Evolutionary conservation across 2,113 vertebrate genomes (phyloP).

Genomic region (Sinocyclocheilus grahami): DNA sequence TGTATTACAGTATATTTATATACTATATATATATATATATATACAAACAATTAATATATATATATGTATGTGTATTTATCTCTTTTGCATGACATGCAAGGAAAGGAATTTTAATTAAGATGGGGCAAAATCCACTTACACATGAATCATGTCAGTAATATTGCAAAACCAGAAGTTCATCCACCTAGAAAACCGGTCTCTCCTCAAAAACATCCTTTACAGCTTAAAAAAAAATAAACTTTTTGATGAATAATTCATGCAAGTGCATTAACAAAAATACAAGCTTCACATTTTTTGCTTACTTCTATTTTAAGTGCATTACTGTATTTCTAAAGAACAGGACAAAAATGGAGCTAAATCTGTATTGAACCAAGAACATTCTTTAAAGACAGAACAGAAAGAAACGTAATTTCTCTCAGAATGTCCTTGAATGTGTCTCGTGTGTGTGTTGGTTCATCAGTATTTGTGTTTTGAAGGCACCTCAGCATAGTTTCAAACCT

Average conservation of each 20-base stretch:
- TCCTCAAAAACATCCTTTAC: neutral
- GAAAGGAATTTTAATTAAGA: neutral
- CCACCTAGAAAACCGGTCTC: neutral
- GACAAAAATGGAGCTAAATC: neutral
- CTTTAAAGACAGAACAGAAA: neutral
- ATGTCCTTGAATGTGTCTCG: neutral
- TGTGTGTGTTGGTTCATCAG: neutral
- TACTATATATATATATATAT: too few relatives aligned
- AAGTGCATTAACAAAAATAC: neutral
- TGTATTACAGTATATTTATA: too few relatives aligned
- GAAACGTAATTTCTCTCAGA: neutral
- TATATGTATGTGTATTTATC: too few relatives aligned
- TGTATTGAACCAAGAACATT: neutral
- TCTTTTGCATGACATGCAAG: too few relatives aligned
- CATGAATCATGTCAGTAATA: neutral
- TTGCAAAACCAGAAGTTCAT: neutral
- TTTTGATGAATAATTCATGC: neutral
- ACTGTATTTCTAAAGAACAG: too few relatives aligned
- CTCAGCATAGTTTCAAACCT: neutral
- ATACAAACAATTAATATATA: too few relatives aligned
- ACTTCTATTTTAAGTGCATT: neutral
- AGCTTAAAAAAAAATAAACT: neutral
- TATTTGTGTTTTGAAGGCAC: constrained; percentile 2
- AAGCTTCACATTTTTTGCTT: neutral
- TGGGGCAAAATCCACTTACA: neutral